Percentiles rank a stretch among this genome's conserved stretches.
These are phyloP conservation scores for Hycleus cichorii DNA, from an alignment of 1,140 invertebrate species.

Conservation along the genomic window DNA sequence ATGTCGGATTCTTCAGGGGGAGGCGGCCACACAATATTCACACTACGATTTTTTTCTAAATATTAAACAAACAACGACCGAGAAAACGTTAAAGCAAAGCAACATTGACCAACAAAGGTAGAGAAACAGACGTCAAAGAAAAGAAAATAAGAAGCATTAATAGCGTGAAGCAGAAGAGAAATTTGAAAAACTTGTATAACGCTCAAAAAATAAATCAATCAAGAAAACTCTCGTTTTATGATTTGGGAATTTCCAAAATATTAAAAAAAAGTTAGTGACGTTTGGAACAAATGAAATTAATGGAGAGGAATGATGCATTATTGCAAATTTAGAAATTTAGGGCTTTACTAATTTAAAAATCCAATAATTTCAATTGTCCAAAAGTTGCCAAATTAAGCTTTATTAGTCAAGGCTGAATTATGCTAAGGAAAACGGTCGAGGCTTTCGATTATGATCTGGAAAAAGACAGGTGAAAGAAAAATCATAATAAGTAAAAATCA, in stretches of 20 bases:
- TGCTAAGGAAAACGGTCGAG: conserved; percentile 53
- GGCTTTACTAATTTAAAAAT: no score
- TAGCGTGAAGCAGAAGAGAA: not conserved
- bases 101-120: conserved; percentile 16
- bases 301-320: not conserved
- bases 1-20: conserved; percentile 35
- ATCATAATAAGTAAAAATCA: conserved; percentile 3
- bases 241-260: not conserved
- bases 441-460: conserved; percentile 59
- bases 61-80: conserved; percentile 10
- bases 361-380: not conserved
- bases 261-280: conserved; percentile 1
- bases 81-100: conserved; percentile 6
- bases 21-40: conserved; percentile 58
- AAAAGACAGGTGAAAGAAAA: conserved; percentile 43
- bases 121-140: conserved; percentile 22
- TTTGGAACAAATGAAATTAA: not conserved
- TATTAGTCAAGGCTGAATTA: conserved; percentile 20
- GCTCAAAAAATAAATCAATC: conserved; percentile 5
- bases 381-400: not conserved
- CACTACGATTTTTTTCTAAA: conserved; percentile 44
- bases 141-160: conserved; percentile 26
- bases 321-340: no score
- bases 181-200: conserved; percentile 6
- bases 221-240: conserved; percentile 19